A percentile compares a stretch with the other conserved stretches of the same genome.
Evolutionary conservation across 53 echinoderm and acorn worm genomes (phyloP).

Genomic region (Crossaster papposus): DNA sequence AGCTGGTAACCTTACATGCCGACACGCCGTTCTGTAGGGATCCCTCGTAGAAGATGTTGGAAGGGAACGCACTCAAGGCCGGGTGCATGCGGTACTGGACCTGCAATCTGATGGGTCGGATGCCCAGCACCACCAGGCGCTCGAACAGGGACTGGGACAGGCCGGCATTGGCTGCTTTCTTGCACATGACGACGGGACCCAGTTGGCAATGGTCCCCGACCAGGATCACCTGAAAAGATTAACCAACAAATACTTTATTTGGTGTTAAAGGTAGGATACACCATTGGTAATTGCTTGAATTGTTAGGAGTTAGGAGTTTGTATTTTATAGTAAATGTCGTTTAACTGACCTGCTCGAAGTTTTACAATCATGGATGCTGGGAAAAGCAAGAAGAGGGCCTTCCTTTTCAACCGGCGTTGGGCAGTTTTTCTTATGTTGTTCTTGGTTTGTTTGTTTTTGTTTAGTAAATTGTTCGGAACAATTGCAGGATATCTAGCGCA

Average conservation of each 20-base stretch:
- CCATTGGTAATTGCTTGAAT: too few species aligned
- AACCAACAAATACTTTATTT: neutral
- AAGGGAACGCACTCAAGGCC: slow-evolving; percentile 88
- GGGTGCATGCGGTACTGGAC: slow-evolving; percentile 99
- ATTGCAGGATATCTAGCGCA: too few species aligned
- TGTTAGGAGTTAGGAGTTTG: too few species aligned
- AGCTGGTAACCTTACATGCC: slow-evolving; percentile 64
- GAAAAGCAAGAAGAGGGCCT: too few species aligned
- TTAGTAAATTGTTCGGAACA: too few species aligned
- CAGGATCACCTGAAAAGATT: slow-evolving; percentile 78
- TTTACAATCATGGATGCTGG: too few species aligned
- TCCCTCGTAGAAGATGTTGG: slow-evolving; percentile 99
- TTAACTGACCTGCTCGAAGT: too few species aligned
- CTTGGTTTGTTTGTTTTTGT: too few species aligned
- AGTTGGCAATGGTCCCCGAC: slow-evolving; percentile 99
- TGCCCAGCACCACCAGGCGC: slow-evolving; percentile 93
- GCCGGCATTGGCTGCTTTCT: slow-evolving; percentile 98
- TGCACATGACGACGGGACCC: slow-evolving; percentile 99
- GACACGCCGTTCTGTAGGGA: slow-evolving; percentile 99
- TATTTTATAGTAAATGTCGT: too few species aligned
- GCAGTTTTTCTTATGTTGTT: too few species aligned
- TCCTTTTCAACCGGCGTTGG: too few species aligned
- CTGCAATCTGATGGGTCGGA: slow-evolving; percentile 94
- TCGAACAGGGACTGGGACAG: slow-evolving; percentile 99
- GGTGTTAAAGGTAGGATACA: too few species aligned